Evolutionary conservation across 2,113 vertebrate genomes (phyloP).

Genomic region (chimpanzee (Pan troglodytes)): NHGRI_mPanTro3-v2.1_pri NC_072417.2:83200001-83200500

Average conservation of each 20-base stretch:
- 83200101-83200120: background rate
- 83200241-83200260: background rate
- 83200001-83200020: background rate
- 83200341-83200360: too few relatives aligned
- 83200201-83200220: too few relatives aligned
- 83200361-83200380: too few relatives aligned
- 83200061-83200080: background rate
- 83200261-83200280: background rate
- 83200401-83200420: too few relatives aligned
- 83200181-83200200: background rate
- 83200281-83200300: too few relatives aligned
- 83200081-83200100: background rate
- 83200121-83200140: background rate
- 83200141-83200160: background rate
- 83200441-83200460: too few relatives aligned
- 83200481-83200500: too few relatives aligned
- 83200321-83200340: too few relatives aligned
- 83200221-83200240: fast-evolving
- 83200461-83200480: too few relatives aligned
- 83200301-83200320: too few relatives aligned
- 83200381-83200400: too few relatives aligned
- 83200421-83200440: too few relatives aligned
- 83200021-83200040: background rate
- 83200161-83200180: background rate
- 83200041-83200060: background rate